phyloP scores from a whole-genome alignment of 1,140 invertebrate species.

The Chironomus striatipennis region DNA sequence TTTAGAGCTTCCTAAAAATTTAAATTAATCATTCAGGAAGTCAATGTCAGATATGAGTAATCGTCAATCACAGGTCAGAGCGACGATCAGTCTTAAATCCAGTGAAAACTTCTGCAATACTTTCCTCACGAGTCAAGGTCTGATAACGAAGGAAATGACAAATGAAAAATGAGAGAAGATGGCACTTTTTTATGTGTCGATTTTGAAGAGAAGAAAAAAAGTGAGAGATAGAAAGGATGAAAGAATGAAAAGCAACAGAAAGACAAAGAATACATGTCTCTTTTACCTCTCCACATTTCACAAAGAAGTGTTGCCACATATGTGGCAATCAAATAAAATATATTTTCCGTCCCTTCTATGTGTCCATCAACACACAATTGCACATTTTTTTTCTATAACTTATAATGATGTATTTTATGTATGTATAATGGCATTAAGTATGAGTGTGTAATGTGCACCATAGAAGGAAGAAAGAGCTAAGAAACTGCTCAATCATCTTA shows the following conservation, averaged over 20 bases:
- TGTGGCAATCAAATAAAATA: not conserved
- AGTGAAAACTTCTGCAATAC: no score
- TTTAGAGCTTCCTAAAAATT: no score
- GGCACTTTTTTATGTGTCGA: no score
- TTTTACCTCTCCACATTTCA: not conserved
- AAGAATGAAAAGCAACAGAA: not conserved
- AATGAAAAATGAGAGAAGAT: no score
- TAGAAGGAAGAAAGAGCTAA: not conserved
- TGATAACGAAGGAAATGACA: no score
- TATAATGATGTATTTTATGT: not conserved
- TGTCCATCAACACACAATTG: constrained; percentile 12
- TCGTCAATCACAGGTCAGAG: no score
- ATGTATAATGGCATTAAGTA: not conserved
- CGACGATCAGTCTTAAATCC: no score
- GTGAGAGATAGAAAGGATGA: not conserved
- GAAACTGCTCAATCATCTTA: constrained; percentile 12
- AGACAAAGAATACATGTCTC: not conserved
- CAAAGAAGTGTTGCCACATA: constrained; percentile 2
- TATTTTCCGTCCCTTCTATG: not conserved
- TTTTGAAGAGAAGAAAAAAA: not conserved
- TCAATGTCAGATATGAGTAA: no score
- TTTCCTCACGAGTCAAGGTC: no score
- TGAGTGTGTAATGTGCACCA: no score
- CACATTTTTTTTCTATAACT: not conserved
- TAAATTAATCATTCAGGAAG: no score